Evolutionary conservation across 2,113 vertebrate genomes (phyloP), one percentile per base, ranked within the genome.

Genomic region (Sakesphorus luctuosus): DNA sequence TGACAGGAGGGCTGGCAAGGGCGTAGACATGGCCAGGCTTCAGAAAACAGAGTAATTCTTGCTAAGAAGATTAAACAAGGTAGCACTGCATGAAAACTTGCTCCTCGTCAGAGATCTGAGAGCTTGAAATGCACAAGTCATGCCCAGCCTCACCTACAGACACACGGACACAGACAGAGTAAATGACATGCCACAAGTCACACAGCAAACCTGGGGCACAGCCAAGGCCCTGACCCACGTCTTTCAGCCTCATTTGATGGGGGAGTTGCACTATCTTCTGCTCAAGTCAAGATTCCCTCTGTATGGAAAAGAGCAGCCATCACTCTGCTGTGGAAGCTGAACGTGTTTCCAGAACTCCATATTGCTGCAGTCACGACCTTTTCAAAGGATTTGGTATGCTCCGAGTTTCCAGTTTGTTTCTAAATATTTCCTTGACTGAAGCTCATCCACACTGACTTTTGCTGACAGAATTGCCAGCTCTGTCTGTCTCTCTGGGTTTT

Each of bases 381-480:
- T 89, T 94, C 73, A 84, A 94, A 92, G 73, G 58, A 90, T 91
- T 88, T 93, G 71, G 63, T 96, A 72, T 15, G 40, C 56, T 91
- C 80, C 0, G 58, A 90, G 67, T 58, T 91, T 83, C 87, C 67
- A 80, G 72, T 94, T 95, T 94, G 87, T 89, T 94, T 94, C 87
- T 71, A 89, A 95, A 69, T 73, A 88, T 93, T 95, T 87, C 86
- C 89, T 76, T 87, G 77, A 96, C 74, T 95, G 47, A 82, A 84
- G 53, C 87, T 90, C 74, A 91, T 93, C 81, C 4, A 1, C 71
- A 7, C 28, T 80, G 90, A 79, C 87, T 94, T 94, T 36, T 63
- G 40, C 81, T 90, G 90, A 88, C 92, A 83, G 84, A 93, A 88
- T 14, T 74, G 71, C 82, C 74, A 93, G 78, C 67, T 93, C 52